Evolutionary conservation across 2,113 vertebrate genomes (phyloP).

Genomic region (Cathartes aura): DNA sequence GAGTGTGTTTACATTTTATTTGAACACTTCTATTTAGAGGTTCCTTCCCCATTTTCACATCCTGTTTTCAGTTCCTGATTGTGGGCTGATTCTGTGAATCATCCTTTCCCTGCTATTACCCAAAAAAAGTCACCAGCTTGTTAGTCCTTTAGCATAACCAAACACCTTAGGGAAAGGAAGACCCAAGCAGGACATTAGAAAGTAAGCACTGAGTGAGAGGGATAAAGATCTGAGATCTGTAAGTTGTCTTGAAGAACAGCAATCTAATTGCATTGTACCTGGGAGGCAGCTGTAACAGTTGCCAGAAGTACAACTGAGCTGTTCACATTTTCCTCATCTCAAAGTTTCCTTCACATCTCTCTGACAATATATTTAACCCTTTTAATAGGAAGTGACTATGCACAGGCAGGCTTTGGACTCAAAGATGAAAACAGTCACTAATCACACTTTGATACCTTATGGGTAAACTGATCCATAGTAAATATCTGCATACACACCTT

Average conservation of each 20-base stretch:
- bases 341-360: neutral
- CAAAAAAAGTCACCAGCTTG: neutral
- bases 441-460: neutral
- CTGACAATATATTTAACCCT: neutral
- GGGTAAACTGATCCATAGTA: neutral
- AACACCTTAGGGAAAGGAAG: neutral
- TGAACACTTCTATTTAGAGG: neutral
- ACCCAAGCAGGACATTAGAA: neutral
- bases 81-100: neutral
- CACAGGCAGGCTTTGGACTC: neutral
- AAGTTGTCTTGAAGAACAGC: neutral
- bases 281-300: neutral
- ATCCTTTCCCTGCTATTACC: neutral
- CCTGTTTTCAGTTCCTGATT: constrained; percentile 51
- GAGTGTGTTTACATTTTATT: neutral
- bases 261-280: neutral
- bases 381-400: neutral
- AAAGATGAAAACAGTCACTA: neutral
- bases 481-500: neutral
- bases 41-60: constrained; percentile 44
- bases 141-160: neutral
- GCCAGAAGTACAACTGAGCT: neutral
- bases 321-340: neutral
- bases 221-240: neutral
- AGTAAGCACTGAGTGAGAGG: neutral